Percentiles rank a stretch among this genome's conserved stretches.
phyloP scores from a whole-genome alignment of 2,888 invertebrate species.

The Pseudococcus jackbeardsleyi region DNA sequence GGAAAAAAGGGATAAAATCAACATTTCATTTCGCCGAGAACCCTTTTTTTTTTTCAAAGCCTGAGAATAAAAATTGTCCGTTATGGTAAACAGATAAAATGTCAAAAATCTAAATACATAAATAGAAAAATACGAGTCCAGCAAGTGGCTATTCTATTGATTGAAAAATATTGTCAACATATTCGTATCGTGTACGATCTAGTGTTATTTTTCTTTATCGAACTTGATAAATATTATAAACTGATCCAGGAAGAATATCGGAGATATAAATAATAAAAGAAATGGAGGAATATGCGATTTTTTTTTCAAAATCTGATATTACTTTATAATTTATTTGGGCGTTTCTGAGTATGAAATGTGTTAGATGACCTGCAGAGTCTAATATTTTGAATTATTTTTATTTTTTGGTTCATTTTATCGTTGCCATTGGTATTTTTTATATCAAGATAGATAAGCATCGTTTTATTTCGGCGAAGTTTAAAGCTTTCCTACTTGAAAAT shows the following conservation, averaged over 20 bases:
- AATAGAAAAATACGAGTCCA: constrained; percentile 3
- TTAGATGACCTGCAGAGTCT: not conserved
- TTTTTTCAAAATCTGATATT: not conserved
- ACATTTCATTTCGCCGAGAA: not conserved
- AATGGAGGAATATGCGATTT: not conserved
- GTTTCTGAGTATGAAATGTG: too few species aligned
- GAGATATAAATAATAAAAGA: not conserved
- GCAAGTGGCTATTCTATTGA: not conserved
- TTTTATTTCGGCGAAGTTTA: too few species aligned
- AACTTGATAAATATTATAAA: not conserved
- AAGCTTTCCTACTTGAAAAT: not conserved
- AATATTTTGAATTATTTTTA: not conserved
- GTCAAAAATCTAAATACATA: constrained; percentile 11
- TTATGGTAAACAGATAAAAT: not conserved
- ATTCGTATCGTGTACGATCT: not conserved
- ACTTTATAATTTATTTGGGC: too few species aligned
- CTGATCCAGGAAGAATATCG: not conserved
- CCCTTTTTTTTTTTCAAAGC: not conserved
- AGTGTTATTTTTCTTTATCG: not conserved
- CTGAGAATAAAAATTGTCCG: not conserved
- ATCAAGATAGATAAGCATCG: not conserved
- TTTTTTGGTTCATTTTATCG: not conserved
- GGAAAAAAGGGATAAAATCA: not conserved
- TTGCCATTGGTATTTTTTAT: not conserved
- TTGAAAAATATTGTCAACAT: not conserved